A percentile compares a stretch with the other conserved stretches of the same genome.
These are phyloP conservation scores for Drosophila mauritiana DNA, from an alignment of 1,140 invertebrate species.

Conservation along the genomic window DNA sequence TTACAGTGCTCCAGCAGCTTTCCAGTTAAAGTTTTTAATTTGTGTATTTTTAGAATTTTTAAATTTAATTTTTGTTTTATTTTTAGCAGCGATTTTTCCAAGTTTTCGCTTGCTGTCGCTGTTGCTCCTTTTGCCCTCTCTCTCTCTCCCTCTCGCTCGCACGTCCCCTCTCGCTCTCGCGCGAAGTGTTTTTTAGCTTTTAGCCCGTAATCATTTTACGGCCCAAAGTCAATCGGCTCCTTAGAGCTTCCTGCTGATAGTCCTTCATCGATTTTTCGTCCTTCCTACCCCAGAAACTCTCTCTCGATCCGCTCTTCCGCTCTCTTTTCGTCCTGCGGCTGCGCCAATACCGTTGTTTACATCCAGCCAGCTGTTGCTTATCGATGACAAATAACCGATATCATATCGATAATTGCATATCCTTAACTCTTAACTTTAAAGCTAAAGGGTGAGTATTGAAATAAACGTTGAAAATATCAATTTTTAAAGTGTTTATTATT, in stretches of 20 bases:
- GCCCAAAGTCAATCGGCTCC: constrained; percentile 77
- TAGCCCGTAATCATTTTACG: constrained; percentile 77
- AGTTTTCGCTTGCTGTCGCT: constrained; percentile 25
- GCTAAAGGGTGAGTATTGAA: too few relatives aligned
- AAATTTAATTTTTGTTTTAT: constrained; percentile 1
- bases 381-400: not conserved
- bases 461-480: not conserved
- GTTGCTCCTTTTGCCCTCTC: constrained; percentile 51
- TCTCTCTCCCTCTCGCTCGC: constrained; percentile 22
- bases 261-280: constrained; percentile 74
- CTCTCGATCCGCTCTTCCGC: not conserved
- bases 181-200: constrained; percentile 61
- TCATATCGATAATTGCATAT: not conserved
- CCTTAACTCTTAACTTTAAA: not conserved
- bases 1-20: not conserved
- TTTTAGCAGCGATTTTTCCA: constrained; percentile 10
- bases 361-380: constrained; percentile 43
- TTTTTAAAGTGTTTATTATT: too few relatives aligned
- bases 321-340: constrained; percentile 10
- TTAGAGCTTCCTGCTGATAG: constrained; percentile 67
- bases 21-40: not conserved
- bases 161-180: constrained; percentile 27
- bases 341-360: constrained; percentile 46
- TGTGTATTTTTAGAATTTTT: not conserved
- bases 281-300: constrained; percentile 34